These are phyloP conservation scores for Cotesia glomerata DNA, from an alignment of 1,140 invertebrate genomes.

Conservation along the genomic window DNA sequence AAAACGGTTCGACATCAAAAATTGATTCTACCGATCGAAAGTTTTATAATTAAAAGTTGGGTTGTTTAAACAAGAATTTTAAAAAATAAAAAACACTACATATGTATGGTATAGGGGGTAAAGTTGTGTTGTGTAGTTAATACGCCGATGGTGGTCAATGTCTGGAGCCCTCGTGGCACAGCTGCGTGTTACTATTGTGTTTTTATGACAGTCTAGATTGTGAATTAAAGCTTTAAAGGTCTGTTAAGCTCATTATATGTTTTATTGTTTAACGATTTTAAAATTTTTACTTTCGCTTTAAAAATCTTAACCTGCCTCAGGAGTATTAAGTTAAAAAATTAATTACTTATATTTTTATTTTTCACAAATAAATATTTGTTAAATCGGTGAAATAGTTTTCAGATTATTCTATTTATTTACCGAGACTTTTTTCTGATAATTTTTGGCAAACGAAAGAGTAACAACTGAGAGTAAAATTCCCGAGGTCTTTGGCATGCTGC, in stretches of 20 bases:
- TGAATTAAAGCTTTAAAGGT: constrained; percentile 17
- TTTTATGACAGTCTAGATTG: constrained; percentile 22
- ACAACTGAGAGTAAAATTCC: background rate
- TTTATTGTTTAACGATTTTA: too few relatives aligned
- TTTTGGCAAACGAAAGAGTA: too few relatives aligned
- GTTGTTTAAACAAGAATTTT: too few relatives aligned
- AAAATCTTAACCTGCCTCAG: background rate
- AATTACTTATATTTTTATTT: background rate
- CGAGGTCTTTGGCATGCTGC: constrained; percentile 42
- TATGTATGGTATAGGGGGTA: too few relatives aligned
- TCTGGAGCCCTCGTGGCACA: constrained; percentile 28
- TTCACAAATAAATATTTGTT: background rate
- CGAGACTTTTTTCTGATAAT: background rate
- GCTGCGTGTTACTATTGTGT: constrained; percentile 34
- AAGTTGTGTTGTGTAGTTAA: too few relatives aligned
- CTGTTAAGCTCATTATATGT: background rate
- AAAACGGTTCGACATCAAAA: too few relatives aligned
- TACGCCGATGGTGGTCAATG: constrained; percentile 13
- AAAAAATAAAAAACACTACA: too few relatives aligned
- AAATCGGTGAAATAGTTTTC: too few relatives aligned
- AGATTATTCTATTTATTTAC: background rate
- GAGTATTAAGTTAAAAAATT: too few relatives aligned
- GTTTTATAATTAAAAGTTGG: too few relatives aligned
- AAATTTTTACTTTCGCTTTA: background rate
- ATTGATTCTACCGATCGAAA: too few relatives aligned